Evolutionary conservation across 2,888 invertebrate genomes (phyloP), one percentile per base, ranked within the genome.

Genomic region (Clunio marinus): DNA sequence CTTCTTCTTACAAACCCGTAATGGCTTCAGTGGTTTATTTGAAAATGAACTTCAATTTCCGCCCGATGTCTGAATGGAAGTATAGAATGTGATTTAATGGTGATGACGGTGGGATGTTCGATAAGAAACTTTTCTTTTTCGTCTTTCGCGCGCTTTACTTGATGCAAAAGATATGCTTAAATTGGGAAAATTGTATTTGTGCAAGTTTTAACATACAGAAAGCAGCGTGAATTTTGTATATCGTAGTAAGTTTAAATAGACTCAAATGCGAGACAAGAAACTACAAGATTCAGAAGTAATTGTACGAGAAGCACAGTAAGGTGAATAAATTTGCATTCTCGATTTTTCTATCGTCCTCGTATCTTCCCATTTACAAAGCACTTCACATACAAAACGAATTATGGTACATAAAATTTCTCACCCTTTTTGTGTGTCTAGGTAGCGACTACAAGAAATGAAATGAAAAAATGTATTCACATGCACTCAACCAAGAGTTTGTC

Each of bases 1-100:
- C 45, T 45, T 15, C 45, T 32, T 32, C 10, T 10, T 32, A 7
- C 32, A 7, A 10, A 7, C 10, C 32, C 45, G 13, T 45, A 45
- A 45, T 45, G 45, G 17, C 17, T 32, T 45, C 45, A 15, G 13
- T 45, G 45, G n/a, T 45, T 45, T 13, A 45, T 55, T 22, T 8
- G 24, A 55, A 46, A 55, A 55, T 55, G 55, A 55, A 55, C 55
- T 55, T 24, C 20, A 24, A 55, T 55, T 55, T 55, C 55, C 55
- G 5, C 20, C 20, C 46, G 17, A 46, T 46, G 46, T 10, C 10
- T 10, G 10, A 10, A 5, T 32, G 10, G 32, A 32, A 32, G 24
- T 20, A n/a, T 7, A n/a, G 22, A 55, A 55, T 55, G 55, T 55
- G 55, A 55, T 22, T 55, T 55, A 55, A 22, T 55, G 45, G n/a